These are phyloP conservation scores for Osmerus mordax DNA, from an alignment of 2,113 vertebrate genomes.

Conservation along the genomic window DNA sequence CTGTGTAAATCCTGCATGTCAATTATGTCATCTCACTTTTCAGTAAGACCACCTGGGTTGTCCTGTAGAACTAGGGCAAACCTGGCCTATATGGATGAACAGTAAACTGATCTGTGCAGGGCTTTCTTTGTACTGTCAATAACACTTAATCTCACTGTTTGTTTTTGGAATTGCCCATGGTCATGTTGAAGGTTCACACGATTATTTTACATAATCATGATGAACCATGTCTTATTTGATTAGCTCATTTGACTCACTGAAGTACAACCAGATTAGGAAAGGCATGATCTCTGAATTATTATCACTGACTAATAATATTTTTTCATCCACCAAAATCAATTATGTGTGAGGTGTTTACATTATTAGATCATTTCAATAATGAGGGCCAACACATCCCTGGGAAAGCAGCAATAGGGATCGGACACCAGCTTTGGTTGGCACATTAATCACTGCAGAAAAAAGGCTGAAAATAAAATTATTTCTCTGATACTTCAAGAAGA, in stretches of 20 bases:
- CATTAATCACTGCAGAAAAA: conserved; percentile 55
- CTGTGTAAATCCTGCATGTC: conserved; percentile 54
- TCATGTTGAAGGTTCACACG: conserved; percentile 1
- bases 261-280: conserved; percentile 19
- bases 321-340: conserved; percentile 30
- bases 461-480: conserved; percentile 63
- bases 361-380: conserved; percentile 26
- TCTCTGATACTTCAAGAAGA: conserved; percentile 58
- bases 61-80: conserved; percentile 25
- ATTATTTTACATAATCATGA: conserved; percentile 12
- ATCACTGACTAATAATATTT: conserved; percentile 26
- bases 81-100: neutral
- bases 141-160: neutral
- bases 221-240: conserved; percentile 23
- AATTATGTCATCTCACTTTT: conserved; percentile 59
- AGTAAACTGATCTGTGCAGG: conserved; percentile 11
- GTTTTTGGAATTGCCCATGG: neutral
- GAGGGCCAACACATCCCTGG: conserved; percentile 27
- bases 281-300: conserved; percentile 28
- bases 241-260: neutral
- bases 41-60: conserved; percentile 41
- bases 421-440: conserved; percentile 30
- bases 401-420: conserved; percentile 13
- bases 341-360: conserved; percentile 28
- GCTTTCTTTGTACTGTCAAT: neutral